These are phyloP conservation scores for Hydrozoanthus gracilis DNA, from an alignment of 92 coral and sea anemone species.

Conservation along the genomic window DNA sequence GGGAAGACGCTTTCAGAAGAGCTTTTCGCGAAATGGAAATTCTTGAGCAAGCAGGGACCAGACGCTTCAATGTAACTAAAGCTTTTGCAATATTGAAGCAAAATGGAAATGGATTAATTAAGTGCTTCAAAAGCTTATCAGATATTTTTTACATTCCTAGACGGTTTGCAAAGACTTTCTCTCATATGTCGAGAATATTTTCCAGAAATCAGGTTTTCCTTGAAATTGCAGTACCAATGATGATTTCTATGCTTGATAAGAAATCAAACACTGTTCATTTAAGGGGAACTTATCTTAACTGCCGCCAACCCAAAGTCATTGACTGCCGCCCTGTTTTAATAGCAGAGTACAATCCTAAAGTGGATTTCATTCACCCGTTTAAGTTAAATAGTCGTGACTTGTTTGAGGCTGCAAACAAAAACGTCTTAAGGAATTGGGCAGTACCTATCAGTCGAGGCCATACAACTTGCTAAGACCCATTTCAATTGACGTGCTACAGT, in stretches of 20 bases:
- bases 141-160: constrained; percentile 18
- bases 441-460: neutral
- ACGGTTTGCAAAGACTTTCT: neutral
- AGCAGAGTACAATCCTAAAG: constrained; percentile 7
- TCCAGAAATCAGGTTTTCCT: constrained; percentile 38
- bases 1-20: neutral
- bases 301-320: neutral
- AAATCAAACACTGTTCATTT: constrained; percentile 6
- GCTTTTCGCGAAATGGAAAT: neutral
- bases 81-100: neutral
- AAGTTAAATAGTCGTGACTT: neutral
- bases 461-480: neutral
- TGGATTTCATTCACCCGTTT: constrained; percentile 24
- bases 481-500: too few relatives aligned
- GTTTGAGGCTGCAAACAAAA: neutral
- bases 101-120: constrained; percentile 9
- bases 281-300: constrained; percentile 2
- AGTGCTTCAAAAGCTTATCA: neutral
- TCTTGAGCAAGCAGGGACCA: neutral
- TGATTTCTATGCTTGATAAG: constrained; percentile 39
- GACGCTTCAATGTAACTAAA: neutral
- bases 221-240: constrained; percentile 58
- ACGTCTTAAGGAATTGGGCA: constrained; percentile 9
- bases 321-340: constrained; percentile 14
- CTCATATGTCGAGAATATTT: constrained; percentile 39